These are phyloP conservation scores for Leuciscus waleckii DNA, from an alignment of 2,797 vertebrate genomes.

Conservation along the genomic window DNA sequence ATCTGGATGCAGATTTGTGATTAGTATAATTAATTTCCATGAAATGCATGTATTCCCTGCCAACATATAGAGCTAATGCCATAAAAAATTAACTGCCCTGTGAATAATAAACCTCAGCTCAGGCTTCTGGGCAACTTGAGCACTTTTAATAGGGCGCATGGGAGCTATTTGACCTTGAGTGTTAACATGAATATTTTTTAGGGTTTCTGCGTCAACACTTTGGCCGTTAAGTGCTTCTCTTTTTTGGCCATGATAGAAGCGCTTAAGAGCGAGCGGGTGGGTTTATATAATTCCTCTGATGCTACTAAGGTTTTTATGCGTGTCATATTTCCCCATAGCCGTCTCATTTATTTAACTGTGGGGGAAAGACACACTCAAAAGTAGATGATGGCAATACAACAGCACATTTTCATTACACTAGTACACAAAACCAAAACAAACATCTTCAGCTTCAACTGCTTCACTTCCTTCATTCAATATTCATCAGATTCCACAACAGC, in stretches of 20 bases:
- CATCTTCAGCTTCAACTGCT: not conserved
- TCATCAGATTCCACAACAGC: slow-evolving; percentile 22
- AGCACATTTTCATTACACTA: not conserved
- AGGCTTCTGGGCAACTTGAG: slow-evolving; percentile 36
- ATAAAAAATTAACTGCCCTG: slow-evolving; percentile 47
- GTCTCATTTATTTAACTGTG: slow-evolving; percentile 11
- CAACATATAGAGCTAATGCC: slow-evolving; percentile 42
- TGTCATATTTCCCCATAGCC: slow-evolving; percentile 24
- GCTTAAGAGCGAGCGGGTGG: slow-evolving; percentile 34
- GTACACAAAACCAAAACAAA: slow-evolving; percentile 1
- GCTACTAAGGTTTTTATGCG: slow-evolving; percentile 23
- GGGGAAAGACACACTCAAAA: slow-evolving; percentile 17
- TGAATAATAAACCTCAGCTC: slow-evolving; percentile 56
- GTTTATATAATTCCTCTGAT: slow-evolving; percentile 21
- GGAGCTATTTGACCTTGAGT: slow-evolving; percentile 60
- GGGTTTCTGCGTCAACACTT: slow-evolving; percentile 50
- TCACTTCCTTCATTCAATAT: not conserved
- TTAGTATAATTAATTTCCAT: slow-evolving; percentile 43
- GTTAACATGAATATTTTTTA: slow-evolving; percentile 58
- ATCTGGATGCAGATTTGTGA: slow-evolving; percentile 15
- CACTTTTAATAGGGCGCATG: slow-evolving; percentile 46
- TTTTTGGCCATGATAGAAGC: slow-evolving; percentile 33
- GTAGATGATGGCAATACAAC: slow-evolving; percentile 6
- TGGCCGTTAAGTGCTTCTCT: slow-evolving; percentile 46
- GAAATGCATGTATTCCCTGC: slow-evolving; percentile 7